Percentiles rank a stretch among this genome's conserved stretches.
Evolutionary conservation across 2,797 vertebrate species (phyloP).

Genomic region (Typhlichthys subterraneus): DNA sequence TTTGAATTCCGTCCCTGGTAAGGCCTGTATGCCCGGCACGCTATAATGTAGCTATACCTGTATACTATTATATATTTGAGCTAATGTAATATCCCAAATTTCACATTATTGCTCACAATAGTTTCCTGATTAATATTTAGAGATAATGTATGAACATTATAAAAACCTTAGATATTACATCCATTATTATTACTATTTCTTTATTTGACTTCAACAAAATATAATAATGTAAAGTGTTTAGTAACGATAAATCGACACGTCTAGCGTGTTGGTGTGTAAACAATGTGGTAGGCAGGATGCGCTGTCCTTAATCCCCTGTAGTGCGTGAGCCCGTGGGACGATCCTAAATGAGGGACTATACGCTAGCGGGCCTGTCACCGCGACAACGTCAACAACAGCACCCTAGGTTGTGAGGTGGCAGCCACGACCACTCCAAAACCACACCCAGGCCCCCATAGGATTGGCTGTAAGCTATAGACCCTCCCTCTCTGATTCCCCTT

Average conservation of each 20-base stretch:
- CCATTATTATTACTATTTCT: too few species aligned
- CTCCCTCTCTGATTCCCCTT: constrained; percentile 26
- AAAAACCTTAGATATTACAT: too few species aligned
- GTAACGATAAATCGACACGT: background rate
- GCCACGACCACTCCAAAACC: constrained; percentile 69
- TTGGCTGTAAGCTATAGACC: constrained; percentile 24
- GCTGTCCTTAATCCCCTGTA: constrained; percentile 26
- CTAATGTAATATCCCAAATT: too few species aligned
- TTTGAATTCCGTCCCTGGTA: too few species aligned
- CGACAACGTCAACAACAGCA: constrained; percentile 24
- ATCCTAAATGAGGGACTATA: constrained; percentile 54
- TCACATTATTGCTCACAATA: too few species aligned
- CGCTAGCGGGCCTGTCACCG: constrained; percentile 49
- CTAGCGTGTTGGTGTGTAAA: background rate
- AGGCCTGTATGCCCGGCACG: too few species aligned
- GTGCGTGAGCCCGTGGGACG: constrained; percentile 36
- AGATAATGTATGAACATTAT: too few species aligned
- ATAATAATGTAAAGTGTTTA: too few species aligned
- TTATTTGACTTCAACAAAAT: too few species aligned
- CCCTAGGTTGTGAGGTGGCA: constrained; percentile 65
- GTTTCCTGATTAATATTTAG: too few species aligned
- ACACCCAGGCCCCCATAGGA: constrained; percentile 60
- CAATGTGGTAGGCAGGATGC: constrained; percentile 19
- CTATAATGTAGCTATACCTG: too few species aligned
- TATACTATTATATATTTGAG: too few species aligned